Percentiles rank a stretch among this genome's conserved stretches.
phyloP scores from a whole-genome alignment of 2,797 vertebrate genomes.

The Calcarius lapponicus region DNA sequence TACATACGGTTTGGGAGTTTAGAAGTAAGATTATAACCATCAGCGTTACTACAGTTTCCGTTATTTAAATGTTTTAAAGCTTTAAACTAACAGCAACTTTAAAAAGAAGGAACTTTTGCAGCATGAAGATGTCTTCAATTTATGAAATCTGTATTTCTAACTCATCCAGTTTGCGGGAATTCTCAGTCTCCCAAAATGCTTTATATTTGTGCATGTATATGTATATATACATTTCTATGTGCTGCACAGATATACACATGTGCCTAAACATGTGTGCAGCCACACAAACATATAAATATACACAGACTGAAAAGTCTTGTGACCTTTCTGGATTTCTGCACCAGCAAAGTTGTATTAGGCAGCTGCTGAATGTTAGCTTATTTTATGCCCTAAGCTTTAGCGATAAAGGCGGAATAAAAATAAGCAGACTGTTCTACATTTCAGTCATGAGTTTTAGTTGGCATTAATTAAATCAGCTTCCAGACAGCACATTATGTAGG shows the following conservation, averaged over 20 bases:
- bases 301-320: not conserved
- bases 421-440: not conserved
- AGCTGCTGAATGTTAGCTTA: not conserved
- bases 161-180: not conserved
- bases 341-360: not conserved
- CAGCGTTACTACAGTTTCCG: not conserved
- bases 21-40: not conserved
- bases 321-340: not conserved
- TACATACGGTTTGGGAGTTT: not conserved
- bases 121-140: not conserved
- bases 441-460: conserved; percentile 46
- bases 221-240: too few species aligned
- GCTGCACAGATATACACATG: not conserved
- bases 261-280: accelerated
- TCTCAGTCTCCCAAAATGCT: not conserved
- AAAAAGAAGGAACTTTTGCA: not conserved
- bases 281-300: not conserved
- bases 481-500: not conserved
- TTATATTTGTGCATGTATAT: not conserved
- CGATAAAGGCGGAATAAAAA: not conserved
- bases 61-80: not conserved
- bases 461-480: conserved; percentile 46
- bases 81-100: not conserved
- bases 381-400: not conserved
- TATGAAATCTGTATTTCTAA: not conserved